phyloP scores from a whole-genome alignment of 2,888 invertebrate genomes.

The Hyposoter didymator region DNA sequence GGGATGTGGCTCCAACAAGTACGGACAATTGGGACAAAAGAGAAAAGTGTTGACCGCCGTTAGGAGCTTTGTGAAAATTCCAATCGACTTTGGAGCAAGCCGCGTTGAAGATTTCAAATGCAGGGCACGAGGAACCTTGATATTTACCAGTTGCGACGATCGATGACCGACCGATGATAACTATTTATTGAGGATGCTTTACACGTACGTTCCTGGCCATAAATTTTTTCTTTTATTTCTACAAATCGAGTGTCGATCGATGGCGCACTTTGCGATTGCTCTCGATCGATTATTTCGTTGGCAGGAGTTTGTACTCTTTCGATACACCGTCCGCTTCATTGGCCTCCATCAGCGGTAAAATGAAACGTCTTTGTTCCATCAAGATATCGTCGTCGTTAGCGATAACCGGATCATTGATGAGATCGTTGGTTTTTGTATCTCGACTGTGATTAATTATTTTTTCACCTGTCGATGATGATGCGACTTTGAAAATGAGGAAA shows the following conservation, averaged over 20 bases:
- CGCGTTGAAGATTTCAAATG: constrained; percentile 79
- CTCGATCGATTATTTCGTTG: too few species aligned
- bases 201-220: neutral
- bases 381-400: constrained; percentile 69
- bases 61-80: constrained; percentile 75
- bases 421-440: constrained; percentile 22
- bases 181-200: neutral
- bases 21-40: constrained; percentile 89
- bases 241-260: too few species aligned
- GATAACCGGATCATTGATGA: constrained; percentile 41
- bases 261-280: too few species aligned
- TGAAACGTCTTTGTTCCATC: constrained; percentile 64
- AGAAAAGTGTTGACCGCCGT: constrained; percentile 64
- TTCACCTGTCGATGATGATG: neutral
- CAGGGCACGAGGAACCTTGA: constrained; percentile 80
- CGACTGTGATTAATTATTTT: constrained; percentile 37
- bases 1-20: constrained; percentile 93
- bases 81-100: constrained; percentile 64
- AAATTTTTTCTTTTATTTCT: neutral
- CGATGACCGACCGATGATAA: constrained; percentile 21
- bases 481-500: neutral
- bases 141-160: constrained; percentile 72
- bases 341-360: constrained; percentile 74
- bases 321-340: constrained; percentile 65
- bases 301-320: constrained; percentile 13